Evolutionary conservation across 2,797 vertebrate genomes (phyloP).

Genomic region (Periparus ater): DNA sequence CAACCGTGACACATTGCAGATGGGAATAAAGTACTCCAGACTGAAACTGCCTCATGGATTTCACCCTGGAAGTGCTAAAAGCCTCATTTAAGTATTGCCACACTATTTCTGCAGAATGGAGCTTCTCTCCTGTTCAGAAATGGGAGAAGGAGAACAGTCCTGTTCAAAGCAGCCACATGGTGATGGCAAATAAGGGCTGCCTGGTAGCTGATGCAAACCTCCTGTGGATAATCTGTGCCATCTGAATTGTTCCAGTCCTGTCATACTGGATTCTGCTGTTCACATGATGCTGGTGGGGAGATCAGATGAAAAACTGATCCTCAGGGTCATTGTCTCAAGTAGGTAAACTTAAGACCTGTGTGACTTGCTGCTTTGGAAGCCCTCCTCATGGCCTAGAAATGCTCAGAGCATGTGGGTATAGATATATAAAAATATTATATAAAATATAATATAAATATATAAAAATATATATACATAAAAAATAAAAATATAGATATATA

Average conservation of each 20-base stretch:
- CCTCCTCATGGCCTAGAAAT: background rate
- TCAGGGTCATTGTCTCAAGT: background rate
- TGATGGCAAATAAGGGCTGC: background rate
- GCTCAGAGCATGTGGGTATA: background rate
- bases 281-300: accelerated
- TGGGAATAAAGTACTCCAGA: background rate
- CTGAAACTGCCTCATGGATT: background rate
- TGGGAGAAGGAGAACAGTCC: background rate
- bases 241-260: background rate
- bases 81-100: background rate
- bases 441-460: background rate
- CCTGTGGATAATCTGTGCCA: background rate
- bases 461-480: background rate
- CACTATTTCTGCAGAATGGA: background rate
- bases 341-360: background rate
- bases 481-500: background rate
- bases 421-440: background rate
- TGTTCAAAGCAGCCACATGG: background rate
- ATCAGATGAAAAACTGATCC: background rate
- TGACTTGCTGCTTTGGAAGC: background rate
- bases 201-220: background rate
- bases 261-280: background rate
- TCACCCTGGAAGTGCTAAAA: background rate
- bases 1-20: too few relatives aligned
- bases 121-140: background rate